Conservation (phyloP, 2,113 vertebrate genomes). For the Catharus fuscescens region DNA sequence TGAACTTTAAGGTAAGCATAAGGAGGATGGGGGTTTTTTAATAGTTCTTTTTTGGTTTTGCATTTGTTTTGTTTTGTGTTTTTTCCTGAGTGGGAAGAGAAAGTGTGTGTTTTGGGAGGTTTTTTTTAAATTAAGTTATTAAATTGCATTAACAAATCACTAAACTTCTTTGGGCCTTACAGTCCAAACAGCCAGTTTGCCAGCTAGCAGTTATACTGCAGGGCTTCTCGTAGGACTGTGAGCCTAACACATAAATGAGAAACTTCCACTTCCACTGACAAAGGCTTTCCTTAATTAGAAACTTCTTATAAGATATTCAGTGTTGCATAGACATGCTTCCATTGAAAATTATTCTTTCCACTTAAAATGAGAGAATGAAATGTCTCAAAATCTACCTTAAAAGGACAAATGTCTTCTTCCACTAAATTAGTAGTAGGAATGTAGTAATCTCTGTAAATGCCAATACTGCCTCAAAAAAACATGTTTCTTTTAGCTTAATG, state of each 20-base stretch:
- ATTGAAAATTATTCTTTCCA: neutral
- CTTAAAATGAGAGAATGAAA: neutral
- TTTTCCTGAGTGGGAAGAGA: fast-evolving
- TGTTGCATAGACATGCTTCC: neutral
- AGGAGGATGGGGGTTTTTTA: fast-evolving
- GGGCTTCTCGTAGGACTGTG: neutral
- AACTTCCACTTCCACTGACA: neutral
- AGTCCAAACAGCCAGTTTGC: neutral
- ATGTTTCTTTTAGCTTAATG: neutral
- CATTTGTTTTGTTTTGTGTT: neutral
- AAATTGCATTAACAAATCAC: neutral
- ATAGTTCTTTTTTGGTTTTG: neutral
- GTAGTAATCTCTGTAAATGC: neutral
- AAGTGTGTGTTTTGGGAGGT: neutral
- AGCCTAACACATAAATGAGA: neutral
- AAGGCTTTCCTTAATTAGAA: neutral
- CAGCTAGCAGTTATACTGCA: neutral
- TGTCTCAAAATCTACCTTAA: neutral
- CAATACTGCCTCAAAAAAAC: neutral
- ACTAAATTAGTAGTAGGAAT: neutral
- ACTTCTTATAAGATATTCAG: neutral
- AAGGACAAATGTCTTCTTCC: neutral
- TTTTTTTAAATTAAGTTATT: neutral
- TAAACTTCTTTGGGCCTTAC: neutral
- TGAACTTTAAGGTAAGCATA: neutral